phyloP scores from a whole-genome alignment of 1,140 invertebrate genomes.

The Lasioglossum albipes region DNA sequence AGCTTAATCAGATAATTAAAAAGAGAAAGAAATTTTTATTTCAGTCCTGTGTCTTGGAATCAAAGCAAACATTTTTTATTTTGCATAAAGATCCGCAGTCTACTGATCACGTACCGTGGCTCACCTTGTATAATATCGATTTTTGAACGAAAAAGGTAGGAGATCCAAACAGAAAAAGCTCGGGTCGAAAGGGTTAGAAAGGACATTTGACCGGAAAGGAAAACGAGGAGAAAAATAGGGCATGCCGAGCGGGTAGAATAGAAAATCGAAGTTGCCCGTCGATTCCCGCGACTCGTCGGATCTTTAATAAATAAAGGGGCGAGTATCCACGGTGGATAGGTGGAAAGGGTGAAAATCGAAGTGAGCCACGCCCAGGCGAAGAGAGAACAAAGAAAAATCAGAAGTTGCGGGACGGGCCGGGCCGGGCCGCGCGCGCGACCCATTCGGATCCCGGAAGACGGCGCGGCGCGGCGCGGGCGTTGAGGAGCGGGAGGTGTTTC shows the following conservation, averaged over 20 bases:
- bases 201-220: constrained; percentile 5
- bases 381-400: constrained; percentile 46
- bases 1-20: too few relatives aligned
- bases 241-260: constrained; percentile 11
- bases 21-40: too few relatives aligned
- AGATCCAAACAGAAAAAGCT: too few relatives aligned
- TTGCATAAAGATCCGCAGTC: too few relatives aligned
- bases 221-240: background rate
- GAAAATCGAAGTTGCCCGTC: constrained; percentile 35
- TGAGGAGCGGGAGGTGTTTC: constrained; percentile 3
- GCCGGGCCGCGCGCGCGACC: background rate
- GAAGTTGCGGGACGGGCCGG: background rate
- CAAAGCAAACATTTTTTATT: too few relatives aligned
- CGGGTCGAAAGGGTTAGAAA: background rate
- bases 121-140: too few relatives aligned
- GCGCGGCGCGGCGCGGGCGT: background rate
- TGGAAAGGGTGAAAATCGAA: constrained; percentile 50
- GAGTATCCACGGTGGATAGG: constrained; percentile 37
- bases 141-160: too few relatives aligned
- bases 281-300: constrained; percentile 37
- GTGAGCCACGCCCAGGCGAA: constrained; percentile 42
- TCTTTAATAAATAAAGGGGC: constrained; percentile 45
- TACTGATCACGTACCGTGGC: too few relatives aligned
- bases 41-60: too few relatives aligned
- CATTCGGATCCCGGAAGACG: constrained; percentile 21